A percentile compares a stretch with the other conserved stretches of the same genome.
These are phyloP conservation scores for Ladona fulva DNA, from an alignment of 1,140 invertebrate genomes.

Conservation along the genomic window DNA sequence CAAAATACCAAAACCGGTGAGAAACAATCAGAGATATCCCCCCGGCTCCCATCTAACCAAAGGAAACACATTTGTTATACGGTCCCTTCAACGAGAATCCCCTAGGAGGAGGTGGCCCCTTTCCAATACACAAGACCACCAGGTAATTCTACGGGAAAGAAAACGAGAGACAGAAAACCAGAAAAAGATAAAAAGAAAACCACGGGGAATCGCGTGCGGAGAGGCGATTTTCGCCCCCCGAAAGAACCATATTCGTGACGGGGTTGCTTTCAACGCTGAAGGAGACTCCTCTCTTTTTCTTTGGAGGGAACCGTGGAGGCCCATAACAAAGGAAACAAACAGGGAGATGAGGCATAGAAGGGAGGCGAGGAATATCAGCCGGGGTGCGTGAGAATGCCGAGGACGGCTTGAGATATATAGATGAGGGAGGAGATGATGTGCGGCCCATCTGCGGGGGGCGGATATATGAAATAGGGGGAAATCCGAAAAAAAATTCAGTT, in stretches of 20 bases:
- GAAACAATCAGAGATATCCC: too few relatives aligned
- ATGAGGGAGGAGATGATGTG: background rate
- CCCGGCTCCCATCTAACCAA: too few relatives aligned
- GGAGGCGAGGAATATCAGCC: background rate
- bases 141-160: too few relatives aligned
- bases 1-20: too few relatives aligned
- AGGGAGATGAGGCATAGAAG: background rate
- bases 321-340: background rate
- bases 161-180: too few relatives aligned
- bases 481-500: too few relatives aligned
- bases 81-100: too few relatives aligned
- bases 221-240: background rate
- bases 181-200: background rate
- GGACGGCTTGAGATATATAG: background rate
- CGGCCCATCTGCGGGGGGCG: background rate
- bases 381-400: background rate
- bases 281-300: too few relatives aligned
- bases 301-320: too few relatives aligned
- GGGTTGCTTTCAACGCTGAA: background rate
- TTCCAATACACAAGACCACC: too few relatives aligned
- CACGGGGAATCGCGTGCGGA: background rate
- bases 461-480: background rate
- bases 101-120: too few relatives aligned
- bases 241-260: background rate
- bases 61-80: too few relatives aligned